Base-by-base conservation (phyloP, 2,888 invertebrate genomes). In the Acleris literana region DNA sequence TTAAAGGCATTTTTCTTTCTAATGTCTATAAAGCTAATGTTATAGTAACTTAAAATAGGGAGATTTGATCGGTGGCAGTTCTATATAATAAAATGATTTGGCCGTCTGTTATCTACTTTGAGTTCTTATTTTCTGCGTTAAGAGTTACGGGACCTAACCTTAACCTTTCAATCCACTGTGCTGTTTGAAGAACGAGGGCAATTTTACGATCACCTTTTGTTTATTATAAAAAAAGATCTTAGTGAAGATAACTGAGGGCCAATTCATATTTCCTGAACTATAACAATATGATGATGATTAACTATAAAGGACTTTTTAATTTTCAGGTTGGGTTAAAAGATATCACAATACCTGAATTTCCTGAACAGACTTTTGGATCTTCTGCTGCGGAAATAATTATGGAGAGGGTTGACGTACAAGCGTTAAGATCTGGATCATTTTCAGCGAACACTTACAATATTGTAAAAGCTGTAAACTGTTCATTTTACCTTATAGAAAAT, bases 281-380 rank as follows among this genome's bases (percentile, higher is more conserved):
- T n/a, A n/a, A n/a, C n/a, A n/a, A n/a, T n/a, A n/a, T n/a, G n/a
- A n/a, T n/a, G n/a, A n/a, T n/a, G 33, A 11, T 11, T 9, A 33
- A 33, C 1, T 25, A 25, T 25, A 25, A 25, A 6, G 25, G 25
- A 7, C 25, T 55, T 48, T 58, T 48, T 64, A 17, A 29, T 65
- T 85, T 93, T 57, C 93, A 96, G 96, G 94, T 96, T 78, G 90
- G 93, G 74, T 90, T 96, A 85, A 93, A 93, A 77, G 94, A 94
- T 72, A 93, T 95, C 11, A 89, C 87, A 56, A 88, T 95, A 57
- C 87, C 93, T 43, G 93, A 93, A 77, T 86, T 96, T 64, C 94
- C 95, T 20, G 85, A 85, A 39, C 92, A 93, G 71, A 93, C 94
- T 0, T 96, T 96, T 76, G 94, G 94, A 39, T 95, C 95, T 2